phyloP scores from a whole-genome alignment of 1,140 invertebrate species.

The Helicorthomorpha holstii region DNA sequence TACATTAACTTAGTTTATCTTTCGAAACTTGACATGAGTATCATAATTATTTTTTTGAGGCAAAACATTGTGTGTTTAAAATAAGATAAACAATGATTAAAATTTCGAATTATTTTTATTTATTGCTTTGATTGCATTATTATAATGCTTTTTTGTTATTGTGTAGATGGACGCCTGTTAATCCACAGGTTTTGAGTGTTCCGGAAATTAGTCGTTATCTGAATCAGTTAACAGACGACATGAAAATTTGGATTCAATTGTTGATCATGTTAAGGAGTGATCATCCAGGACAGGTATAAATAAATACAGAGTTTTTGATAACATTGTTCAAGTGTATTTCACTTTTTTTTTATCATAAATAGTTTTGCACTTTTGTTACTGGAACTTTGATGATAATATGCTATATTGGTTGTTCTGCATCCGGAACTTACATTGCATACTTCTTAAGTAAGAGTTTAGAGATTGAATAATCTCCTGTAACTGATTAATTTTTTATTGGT shows the following conservation, averaged over 20 bases:
- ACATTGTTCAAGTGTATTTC: not conserved
- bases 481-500: too few relatives aligned
- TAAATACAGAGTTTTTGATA: not conserved
- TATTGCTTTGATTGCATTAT: too few relatives aligned
- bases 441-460: conserved; percentile 20
- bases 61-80: too few relatives aligned
- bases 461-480: too few relatives aligned
- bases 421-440: conserved; percentile 21
- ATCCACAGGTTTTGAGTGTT: conserved; percentile 23
- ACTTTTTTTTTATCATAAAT: conserved; percentile 8
- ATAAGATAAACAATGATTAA: too few relatives aligned
- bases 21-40: too few relatives aligned
- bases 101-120: too few relatives aligned
- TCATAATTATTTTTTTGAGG: too few relatives aligned
- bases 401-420: conserved; percentile 19
- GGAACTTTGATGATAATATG: conserved; percentile 15
- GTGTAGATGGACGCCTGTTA: conserved; percentile 24
- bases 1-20: too few relatives aligned
- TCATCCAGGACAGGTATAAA: conserved; percentile 19
- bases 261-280: conserved; percentile 16
- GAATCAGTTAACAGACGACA: conserved; percentile 14
- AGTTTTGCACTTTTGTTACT: conserved; percentile 22
- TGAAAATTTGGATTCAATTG: conserved; percentile 11
- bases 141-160: too few relatives aligned
- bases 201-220: conserved; percentile 22